Conservation (phyloP, 2,797 vertebrate species). For the Lithobates pipiens region DNA sequence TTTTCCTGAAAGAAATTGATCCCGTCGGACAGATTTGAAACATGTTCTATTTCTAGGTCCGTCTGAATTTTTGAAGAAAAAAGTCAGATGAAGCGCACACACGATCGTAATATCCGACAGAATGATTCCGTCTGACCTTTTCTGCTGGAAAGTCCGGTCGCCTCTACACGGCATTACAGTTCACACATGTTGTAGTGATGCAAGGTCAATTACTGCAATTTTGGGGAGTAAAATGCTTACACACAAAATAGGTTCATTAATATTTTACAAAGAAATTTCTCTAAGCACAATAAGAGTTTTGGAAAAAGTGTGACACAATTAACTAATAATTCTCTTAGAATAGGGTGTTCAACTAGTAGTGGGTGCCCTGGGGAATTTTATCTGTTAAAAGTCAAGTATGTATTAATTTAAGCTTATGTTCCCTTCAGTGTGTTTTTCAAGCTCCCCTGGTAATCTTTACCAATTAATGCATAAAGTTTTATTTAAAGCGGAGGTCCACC, state of each 20-base stretch:
- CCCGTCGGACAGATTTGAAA: too few species aligned
- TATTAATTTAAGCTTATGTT: slow-evolving; percentile 41
- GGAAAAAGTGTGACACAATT: slow-evolving; percentile 39
- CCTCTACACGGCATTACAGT: too few species aligned
- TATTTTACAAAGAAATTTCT: slow-evolving; percentile 30
- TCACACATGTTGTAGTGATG: slow-evolving; percentile 15
- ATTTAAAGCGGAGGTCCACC: too few species aligned
- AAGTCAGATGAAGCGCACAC: too few species aligned
- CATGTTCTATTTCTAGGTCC: too few species aligned
- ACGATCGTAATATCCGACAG: too few species aligned
- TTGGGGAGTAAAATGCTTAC: slow-evolving; percentile 27
- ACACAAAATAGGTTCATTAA: slow-evolving; percentile 26
- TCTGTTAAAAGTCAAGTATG: slow-evolving; percentile 33
- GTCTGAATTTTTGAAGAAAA: too few species aligned
- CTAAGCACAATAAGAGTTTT: slow-evolving; percentile 3
- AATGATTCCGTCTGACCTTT: too few species aligned
- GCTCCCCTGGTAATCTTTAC: slow-evolving; percentile 20
- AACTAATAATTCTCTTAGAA: slow-evolving; percentile 26
- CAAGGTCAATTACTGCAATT: slow-evolving; percentile 7
- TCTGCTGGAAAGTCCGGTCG: too few species aligned
- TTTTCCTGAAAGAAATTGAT: too few species aligned
- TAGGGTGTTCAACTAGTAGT: slow-evolving; percentile 19
- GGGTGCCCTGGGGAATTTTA: slow-evolving; percentile 22
- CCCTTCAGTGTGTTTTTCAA: slow-evolving; percentile 19
- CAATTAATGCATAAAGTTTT: slow-evolving; percentile 20